phyloP scores from a whole-genome alignment of 2,113 vertebrate species.

The Platycercus adscitus region DNA sequence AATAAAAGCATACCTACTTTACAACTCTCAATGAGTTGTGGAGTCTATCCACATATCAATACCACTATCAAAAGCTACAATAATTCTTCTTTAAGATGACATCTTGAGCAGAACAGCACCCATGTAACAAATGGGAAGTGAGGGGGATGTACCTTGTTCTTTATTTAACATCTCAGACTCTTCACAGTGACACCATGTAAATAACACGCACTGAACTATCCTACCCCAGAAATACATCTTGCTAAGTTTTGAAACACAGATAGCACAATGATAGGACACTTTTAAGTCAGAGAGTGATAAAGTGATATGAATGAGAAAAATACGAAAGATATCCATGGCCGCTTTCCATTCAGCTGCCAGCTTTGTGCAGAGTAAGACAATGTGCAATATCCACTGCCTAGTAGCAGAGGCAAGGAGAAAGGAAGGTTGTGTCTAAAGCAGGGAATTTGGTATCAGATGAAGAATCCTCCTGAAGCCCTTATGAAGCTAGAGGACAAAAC shows the following conservation, averaged over 20 bases:
- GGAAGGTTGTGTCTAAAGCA: neutral
- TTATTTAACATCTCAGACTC: neutral
- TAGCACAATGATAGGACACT: neutral
- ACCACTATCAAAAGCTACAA: neutral
- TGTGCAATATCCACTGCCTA: neutral
- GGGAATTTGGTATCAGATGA: neutral
- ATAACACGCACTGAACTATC: neutral
- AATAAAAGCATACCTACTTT: no score
- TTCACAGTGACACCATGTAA: neutral
- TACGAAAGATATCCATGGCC: rapidly evolving
- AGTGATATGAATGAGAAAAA: neutral
- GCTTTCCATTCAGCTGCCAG: neutral
- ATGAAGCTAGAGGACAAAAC: neutral
- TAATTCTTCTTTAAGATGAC: neutral
- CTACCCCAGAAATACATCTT: neutral
- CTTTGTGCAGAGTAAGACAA: neutral
- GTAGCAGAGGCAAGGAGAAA: neutral
- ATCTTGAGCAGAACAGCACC: neutral
- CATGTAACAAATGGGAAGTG: neutral
- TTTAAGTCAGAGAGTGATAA: neutral
- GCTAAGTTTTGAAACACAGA: neutral
- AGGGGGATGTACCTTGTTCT: neutral
- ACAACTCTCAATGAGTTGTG: no score
- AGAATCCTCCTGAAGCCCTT: neutral
- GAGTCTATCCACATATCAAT: no score